Evolutionary conservation across 2,888 invertebrate species (phyloP), one percentile per base, ranked within the genome.

Genomic region (Chymomyza amoena): DNA sequence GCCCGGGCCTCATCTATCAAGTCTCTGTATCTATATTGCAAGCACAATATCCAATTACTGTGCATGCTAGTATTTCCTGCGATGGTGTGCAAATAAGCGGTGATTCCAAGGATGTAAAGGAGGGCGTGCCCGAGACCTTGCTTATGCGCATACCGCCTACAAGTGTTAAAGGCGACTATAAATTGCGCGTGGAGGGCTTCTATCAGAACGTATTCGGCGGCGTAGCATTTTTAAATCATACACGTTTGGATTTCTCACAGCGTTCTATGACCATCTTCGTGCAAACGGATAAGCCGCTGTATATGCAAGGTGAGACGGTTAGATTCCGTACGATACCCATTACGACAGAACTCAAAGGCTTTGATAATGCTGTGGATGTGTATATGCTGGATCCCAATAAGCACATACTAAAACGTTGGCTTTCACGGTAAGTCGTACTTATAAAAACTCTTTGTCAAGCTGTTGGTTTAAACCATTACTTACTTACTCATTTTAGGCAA

Each of bases 261-360:
- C 93, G 98, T 52, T 97, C 98, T 62, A 97, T 98, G 95, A 98
- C 98, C 0, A 97, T 98, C 75, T 98, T 98, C 90, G 96, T 99
- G 79, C 98, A 98, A 92, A 95, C 97, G 85, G 98, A 98, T 90
- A 98, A 98, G 89, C 98, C 98, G 0, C 94, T 98, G 6, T 99
- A 99, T 89, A 97, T 95, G 95, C 98, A 98, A 91, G 95, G 96
- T 6, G 97, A 98, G 91, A 96, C 93, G 93, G 96, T 98, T 1
- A 94, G 95, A 68, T 98, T 99, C 91, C 95, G 99, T 54, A 95
- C 97, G 7, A 96, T 99, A 78, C 98, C 98, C 0, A 97, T 99
- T 84, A 96, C 96, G 88, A 97, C 97, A 0, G 97, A 98, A 89
- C 92, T 99, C 77, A 96, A 96, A 91, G 96, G 98, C 0, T 97